These are phyloP conservation scores for Fundulus diaphanus DNA, from an alignment of 2,797 vertebrate genomes.

Conservation along the genomic window DNA sequence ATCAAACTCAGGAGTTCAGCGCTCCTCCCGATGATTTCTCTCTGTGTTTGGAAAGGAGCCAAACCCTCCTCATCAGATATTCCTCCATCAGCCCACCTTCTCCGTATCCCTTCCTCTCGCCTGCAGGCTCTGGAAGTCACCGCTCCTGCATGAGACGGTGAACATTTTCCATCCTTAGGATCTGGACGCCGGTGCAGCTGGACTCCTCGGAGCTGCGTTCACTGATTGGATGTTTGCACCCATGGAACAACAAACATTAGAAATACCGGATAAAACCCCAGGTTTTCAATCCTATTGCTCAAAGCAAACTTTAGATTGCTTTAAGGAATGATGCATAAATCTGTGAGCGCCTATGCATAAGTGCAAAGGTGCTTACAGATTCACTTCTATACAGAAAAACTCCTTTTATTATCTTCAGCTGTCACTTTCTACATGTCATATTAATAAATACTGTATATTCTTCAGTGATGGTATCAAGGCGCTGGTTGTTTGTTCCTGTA, in stretches of 20 bases:
- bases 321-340: too few relatives aligned
- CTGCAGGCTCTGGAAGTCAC: background rate
- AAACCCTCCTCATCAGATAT: slow-evolving; percentile 4
- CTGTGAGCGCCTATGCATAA: too few relatives aligned
- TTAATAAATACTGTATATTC: too few relatives aligned
- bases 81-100: background rate
- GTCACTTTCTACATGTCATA: too few relatives aligned
- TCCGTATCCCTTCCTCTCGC: background rate
- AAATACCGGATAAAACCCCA: background rate
- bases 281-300: background rate
- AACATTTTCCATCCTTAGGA: background rate
- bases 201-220: background rate
- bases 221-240: background rate
- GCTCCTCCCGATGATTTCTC: slow-evolving; percentile 1
- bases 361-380: too few relatives aligned
- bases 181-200: too few relatives aligned
- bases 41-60: background rate
- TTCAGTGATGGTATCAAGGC: too few relatives aligned
- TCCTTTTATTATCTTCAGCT: too few relatives aligned
- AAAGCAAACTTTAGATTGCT: too few relatives aligned
- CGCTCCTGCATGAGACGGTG: background rate
- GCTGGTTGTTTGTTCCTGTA: too few relatives aligned
- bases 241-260: background rate
- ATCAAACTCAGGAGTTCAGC: slow-evolving; percentile 10
- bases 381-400: too few relatives aligned